phyloP scores from a whole-genome alignment of 2,113 vertebrate species.

The Phoenicopterus ruber region DNA sequence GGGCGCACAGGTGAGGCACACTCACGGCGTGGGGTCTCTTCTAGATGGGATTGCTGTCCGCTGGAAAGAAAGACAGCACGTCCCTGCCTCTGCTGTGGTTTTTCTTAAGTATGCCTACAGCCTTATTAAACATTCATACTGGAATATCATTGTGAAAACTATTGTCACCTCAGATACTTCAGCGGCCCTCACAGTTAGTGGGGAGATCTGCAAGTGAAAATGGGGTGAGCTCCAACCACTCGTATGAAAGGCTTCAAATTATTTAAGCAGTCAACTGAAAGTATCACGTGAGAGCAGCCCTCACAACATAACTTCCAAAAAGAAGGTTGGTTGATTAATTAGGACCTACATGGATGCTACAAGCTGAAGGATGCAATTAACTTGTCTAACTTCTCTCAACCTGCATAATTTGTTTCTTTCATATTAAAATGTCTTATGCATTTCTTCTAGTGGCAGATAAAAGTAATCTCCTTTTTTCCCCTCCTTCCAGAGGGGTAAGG shows the following conservation, averaged over 20 bases:
- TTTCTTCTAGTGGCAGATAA: background rate
- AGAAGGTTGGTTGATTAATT: slow-evolving; percentile 43
- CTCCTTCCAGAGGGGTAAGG: background rate
- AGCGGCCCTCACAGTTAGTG: background rate
- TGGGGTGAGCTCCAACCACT: background rate
- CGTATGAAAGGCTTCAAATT: background rate
- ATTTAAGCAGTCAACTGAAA: background rate
- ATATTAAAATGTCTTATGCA: slow-evolving; percentile 9
- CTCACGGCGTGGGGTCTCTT: background rate
- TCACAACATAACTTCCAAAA: background rate
- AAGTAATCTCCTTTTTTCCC: background rate
- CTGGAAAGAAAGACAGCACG: background rate
- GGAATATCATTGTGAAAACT: background rate
- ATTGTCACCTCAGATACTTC: background rate
- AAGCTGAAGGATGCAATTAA: slow-evolving; percentile 49
- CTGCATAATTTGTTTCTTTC: slow-evolving; percentile 41
- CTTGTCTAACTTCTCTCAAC: slow-evolving; percentile 37
- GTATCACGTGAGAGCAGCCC: background rate
- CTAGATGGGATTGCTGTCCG: background rate
- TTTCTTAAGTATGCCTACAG: background rate
- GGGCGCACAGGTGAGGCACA: fast-evolving
- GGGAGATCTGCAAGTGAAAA: background rate
- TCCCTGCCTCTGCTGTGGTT: background rate
- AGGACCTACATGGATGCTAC: slow-evolving; percentile 5
- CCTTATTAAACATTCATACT: background rate